These are phyloP conservation scores for Herminia tarsipennalis DNA, from an alignment of 2,888 invertebrate species.

Conservation along the genomic window DNA sequence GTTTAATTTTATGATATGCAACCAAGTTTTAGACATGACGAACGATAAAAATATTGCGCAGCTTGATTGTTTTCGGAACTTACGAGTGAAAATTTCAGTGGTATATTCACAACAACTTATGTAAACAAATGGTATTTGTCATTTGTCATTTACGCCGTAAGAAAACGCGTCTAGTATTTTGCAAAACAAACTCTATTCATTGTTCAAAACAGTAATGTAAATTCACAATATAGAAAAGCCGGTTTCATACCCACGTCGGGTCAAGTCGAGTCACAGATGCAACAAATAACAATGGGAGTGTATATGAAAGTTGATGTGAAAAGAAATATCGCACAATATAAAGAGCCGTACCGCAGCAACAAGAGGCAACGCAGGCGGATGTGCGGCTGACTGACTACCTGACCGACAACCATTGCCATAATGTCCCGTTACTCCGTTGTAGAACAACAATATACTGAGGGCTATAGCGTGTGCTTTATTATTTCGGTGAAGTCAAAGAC, in stretches of 20 bases:
- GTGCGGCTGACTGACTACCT: slow-evolving; percentile 54
- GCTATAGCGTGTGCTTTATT: slow-evolving; percentile 16
- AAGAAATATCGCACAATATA: slow-evolving; percentile 24
- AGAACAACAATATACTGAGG: slow-evolving; percentile 27
- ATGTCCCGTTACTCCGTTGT: slow-evolving; percentile 51
- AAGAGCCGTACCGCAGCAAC: slow-evolving; percentile 14
- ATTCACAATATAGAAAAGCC: slow-evolving; percentile 6
- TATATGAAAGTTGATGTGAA: slow-evolving; percentile 52
- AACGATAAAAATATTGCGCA: slow-evolving; percentile 26
- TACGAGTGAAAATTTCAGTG: slow-evolving; percentile 7
- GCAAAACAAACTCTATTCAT: not conserved
- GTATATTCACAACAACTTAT: not conserved
- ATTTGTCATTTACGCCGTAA: not conserved
- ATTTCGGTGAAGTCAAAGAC: slow-evolving; percentile 1
- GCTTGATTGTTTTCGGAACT: too few species aligned
- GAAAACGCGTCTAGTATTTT: not conserved
- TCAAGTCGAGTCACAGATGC: slow-evolving; percentile 16
- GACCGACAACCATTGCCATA: slow-evolving; percentile 40
- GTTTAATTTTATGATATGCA: too few species aligned
- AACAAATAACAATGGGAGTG: slow-evolving; percentile 32
- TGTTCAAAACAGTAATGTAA: not conserved
- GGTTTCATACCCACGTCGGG: slow-evolving; percentile 3
- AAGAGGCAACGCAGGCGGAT: slow-evolving; percentile 52
- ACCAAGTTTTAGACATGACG: too few species aligned
- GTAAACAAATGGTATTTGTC: not conserved